Conservation (phyloP, 2,797 vertebrate genomes). For the Mus spretus region DNA sequence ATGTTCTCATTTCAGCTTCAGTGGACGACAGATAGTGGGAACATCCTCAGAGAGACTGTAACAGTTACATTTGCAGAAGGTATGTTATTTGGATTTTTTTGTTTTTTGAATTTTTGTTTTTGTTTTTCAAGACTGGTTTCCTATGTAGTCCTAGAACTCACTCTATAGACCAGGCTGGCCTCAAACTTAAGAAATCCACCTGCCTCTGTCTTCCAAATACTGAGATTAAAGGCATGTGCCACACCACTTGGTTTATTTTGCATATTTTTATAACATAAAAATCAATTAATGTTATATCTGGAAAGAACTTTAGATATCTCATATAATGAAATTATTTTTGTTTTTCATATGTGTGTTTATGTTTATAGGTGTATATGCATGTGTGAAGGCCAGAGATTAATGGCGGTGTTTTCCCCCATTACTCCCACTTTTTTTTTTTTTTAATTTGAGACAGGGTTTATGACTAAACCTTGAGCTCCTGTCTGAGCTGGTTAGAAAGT, state of each 20-base stretch:
- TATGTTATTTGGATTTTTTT: conserved; percentile 81
- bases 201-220: not conserved
- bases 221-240: not conserved
- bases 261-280: conserved; percentile 64
- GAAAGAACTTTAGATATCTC: conserved; percentile 40
- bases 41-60: conserved; percentile 91
- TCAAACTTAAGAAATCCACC: conserved; percentile 55
- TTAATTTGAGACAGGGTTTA: not conserved
- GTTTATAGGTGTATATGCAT: not conserved
- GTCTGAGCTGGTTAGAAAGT: not conserved
- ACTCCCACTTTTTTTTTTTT: not conserved
- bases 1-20: conserved; percentile 88
- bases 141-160: not conserved
- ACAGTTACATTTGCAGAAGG: conserved; percentile 92
- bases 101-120: not conserved
- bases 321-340: not conserved
- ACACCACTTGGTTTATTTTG: not conserved
- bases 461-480: not conserved
- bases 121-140: not conserved
- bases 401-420: not conserved
- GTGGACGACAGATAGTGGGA: conserved; percentile 90
- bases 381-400: not conserved
- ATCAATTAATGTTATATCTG: conserved; percentile 52
- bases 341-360: not conserved
- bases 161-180: not conserved